Evolutionary conservation across 2,888 invertebrate species (phyloP).

Genomic region (Trissoscelio sp.): DNA sequence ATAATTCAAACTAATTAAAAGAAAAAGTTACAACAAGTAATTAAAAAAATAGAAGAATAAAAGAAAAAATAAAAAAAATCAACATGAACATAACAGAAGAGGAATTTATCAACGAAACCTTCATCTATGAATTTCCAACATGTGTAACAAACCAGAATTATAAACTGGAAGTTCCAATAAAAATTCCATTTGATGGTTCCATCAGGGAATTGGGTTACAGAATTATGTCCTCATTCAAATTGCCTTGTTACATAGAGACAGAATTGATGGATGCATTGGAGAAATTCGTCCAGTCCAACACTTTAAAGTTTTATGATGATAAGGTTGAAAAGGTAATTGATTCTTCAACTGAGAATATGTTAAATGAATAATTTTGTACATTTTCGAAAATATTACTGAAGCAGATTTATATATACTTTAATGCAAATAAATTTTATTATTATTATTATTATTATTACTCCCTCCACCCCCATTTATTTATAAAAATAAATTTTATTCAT

Average conservation of each 20-base stretch:
- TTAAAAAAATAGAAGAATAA: too few species aligned
- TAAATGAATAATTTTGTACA: too few species aligned
- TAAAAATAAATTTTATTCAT: too few species aligned
- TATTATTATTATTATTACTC: too few species aligned
- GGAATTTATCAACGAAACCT: constrained; percentile 78
- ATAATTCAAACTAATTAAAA: too few species aligned
- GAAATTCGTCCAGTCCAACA: constrained; percentile 87
- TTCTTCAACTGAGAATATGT: too few species aligned
- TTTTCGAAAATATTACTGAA: too few species aligned
- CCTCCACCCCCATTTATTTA: too few species aligned
- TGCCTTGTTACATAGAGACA: constrained; percentile 88
- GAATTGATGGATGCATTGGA: constrained; percentile 86
- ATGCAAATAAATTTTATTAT: too few species aligned
- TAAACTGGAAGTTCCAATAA: constrained; percentile 86
- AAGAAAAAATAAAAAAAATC: too few species aligned
- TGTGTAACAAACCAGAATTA: constrained; percentile 85
- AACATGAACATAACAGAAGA: constrained; percentile 75
- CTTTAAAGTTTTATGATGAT: constrained; percentile 88
- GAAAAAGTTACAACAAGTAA: too few species aligned
- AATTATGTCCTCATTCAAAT: constrained; percentile 87
- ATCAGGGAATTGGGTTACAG: constrained; percentile 87
- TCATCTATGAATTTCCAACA: constrained; percentile 85
- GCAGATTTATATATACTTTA: too few species aligned
- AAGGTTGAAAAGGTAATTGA: constrained; percentile 86
- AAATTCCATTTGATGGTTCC: constrained; percentile 86